Evolutionary conservation across 2,797 vertebrate genomes (phyloP).

Genomic region (Peromyscus melanophrys): DNA sequence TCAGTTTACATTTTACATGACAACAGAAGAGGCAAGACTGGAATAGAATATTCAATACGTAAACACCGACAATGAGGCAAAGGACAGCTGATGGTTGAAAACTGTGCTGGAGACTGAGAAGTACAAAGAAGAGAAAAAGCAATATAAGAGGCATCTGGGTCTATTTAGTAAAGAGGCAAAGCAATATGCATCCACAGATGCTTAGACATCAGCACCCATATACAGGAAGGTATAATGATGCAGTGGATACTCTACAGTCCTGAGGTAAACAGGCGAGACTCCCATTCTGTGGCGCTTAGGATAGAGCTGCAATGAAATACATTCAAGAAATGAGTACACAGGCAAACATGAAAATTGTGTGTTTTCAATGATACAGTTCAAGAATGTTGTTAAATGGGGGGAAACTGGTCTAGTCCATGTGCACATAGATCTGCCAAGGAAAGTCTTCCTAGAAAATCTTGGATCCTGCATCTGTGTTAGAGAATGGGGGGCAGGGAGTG

Average conservation of each 20-base stretch:
- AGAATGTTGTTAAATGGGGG: not conserved
- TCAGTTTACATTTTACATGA: not conserved
- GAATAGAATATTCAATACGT: not conserved
- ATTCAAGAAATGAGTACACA: not conserved
- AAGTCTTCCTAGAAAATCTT: not conserved
- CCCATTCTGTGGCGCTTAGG: not conserved
- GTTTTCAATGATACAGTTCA: not conserved
- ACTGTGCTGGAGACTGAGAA: not conserved
- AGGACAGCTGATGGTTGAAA: not conserved
- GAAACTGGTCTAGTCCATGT: not conserved
- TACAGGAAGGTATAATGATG: too few species aligned
- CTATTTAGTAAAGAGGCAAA: not conserved
- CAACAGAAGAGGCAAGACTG: not conserved
- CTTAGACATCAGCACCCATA: not conserved
- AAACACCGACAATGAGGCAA: not conserved
- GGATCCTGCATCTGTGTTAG: not conserved
- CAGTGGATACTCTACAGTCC: not conserved
- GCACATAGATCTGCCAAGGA: not conserved
- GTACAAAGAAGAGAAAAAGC: not conserved
- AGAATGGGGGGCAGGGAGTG: not conserved
- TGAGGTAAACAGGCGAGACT: not conserved
- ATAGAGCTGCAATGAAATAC: not conserved
- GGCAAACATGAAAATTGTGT: not conserved
- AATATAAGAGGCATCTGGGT: not conserved
- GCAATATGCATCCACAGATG: not conserved